Evolutionary conservation across 2,888 invertebrate species (phyloP), one percentile per base, ranked within the genome.

Genomic region (Tenthredo notha): DNA sequence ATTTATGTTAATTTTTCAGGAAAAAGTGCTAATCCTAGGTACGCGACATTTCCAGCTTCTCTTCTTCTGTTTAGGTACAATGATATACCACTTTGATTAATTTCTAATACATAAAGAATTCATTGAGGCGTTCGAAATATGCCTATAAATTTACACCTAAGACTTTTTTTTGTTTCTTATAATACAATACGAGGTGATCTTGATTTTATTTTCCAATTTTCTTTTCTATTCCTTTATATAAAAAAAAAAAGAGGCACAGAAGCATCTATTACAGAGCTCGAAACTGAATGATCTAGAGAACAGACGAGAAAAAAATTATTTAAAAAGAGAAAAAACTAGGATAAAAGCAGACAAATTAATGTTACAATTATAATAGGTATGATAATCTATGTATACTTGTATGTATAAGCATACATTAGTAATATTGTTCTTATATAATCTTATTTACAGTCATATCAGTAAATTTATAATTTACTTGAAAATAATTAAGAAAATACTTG

Each of bases 131-230:
- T 21, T 78, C 58, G 54, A 78, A 78, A 43, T 83, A 75, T 85
- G 85, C 84, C 83, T 83, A 18, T 43, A 84, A 85, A 85, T 83
- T 83, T 80, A 80, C 40, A 61, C 80, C 61, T 40, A 80, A 80
- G 2, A 40, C 21, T 61, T 37, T 33, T 80, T 58, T 37, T 6
- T 37, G 6, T 37, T 4, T 33, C 4, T 37, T 37, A 80, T 84
- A 65, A 75, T 74, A 86, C 83, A 82, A 80, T 80, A 86, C 74
- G 50, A 80, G 67, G 78, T 84, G 83, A 84, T 86, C 58, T 80
- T 77, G 85, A 15, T 85, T 67, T 85, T 67, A 21, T 84, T 83
- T 65, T 58, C 15, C 83, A 65, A 77, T 40, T 83, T 74, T 9
- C 43, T 21, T 15, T 10, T 85, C 85, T 85, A 75, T 80, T 54